These are phyloP conservation scores for Papilio aristodemus DNA, from an alignment of 1,140 invertebrate species.

Conservation along the genomic window DNA sequence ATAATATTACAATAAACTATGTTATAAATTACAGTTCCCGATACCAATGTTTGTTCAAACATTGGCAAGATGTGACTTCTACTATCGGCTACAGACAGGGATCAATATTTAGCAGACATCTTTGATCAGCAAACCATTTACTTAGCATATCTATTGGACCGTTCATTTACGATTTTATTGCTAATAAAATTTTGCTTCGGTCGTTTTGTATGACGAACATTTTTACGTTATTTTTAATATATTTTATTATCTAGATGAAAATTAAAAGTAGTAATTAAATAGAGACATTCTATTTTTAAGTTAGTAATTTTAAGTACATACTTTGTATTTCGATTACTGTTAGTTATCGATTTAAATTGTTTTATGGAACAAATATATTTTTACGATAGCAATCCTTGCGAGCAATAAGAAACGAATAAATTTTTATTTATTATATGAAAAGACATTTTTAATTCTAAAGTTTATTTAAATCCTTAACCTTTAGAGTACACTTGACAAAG, in stretches of 20 bases:
- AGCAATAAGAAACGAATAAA: neutral
- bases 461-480: constrained; percentile 6
- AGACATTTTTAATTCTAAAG: constrained; percentile 4
- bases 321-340: no score
- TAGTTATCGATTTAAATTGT: no score
- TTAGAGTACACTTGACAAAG: constrained; percentile 9
- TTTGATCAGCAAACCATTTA: constrained; percentile 6
- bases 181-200: neutral
- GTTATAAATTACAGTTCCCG: no score
- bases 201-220: no score
- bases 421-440: neutral
- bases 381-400: neutral
- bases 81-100: neutral
- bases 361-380: no score
- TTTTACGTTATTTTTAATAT: no score
- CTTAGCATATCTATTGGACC: constrained; percentile 8
- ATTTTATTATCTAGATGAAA: no score
- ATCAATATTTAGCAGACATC: constrained; percentile 18
- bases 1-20: neutral
- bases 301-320: no score
- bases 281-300: no score
- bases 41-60: neutral
- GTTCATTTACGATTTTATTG: constrained; percentile 7
- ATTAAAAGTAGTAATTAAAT: no score
- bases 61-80: neutral